Evolutionary conservation across 2,797 vertebrate genomes (phyloP), one percentile per base, ranked within the genome.

Genomic region (Danio albolineatus): DNA sequence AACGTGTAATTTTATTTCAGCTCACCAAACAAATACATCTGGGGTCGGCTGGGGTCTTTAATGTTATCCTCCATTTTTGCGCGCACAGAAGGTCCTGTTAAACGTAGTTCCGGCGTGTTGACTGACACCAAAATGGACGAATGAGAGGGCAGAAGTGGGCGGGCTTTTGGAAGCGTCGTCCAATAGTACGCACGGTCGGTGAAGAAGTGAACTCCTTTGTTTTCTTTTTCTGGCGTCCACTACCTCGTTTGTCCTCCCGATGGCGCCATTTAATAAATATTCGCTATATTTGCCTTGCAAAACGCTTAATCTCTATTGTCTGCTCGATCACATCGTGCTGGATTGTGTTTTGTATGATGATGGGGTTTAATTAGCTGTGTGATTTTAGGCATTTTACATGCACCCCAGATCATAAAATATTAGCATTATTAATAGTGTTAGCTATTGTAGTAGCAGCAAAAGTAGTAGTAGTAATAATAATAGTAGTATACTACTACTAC

Each of bases 21-120:
- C 94, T 94, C 89, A 95, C 94, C 94, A 80, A 95, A 95, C 84
- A 95, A 90, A 78, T 90, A 94, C 92, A 94, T 93, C 67, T 94
- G 92, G 49, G 94, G 93, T 93, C 92, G 90, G 89, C 86, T 92
- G 80, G 85, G 56, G 78, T 93, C 91, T 84, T 91, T 89, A 59
- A 90, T 84, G 82, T 69, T 81, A 70, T 91, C 90, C 85, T 93
- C 93, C 94, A 94, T 95, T 86, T 92, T 93, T 89, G 83, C 62
- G 83, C 87, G 21, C 83, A 85, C 82, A 48, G 71, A 76, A 13
- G 9, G 46, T 48, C 67, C 69, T 49, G 65, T 60, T 76, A 78
- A 75, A 73, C 46, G 66, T 65, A 56, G 19, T 7, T 44, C 64
- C 44, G 19, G 21, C 6, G 76, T 86, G 12, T 16, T 12, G 48